phyloP scores from a whole-genome alignment of 2,888 invertebrate species.

The Volucella inanis region DNA sequence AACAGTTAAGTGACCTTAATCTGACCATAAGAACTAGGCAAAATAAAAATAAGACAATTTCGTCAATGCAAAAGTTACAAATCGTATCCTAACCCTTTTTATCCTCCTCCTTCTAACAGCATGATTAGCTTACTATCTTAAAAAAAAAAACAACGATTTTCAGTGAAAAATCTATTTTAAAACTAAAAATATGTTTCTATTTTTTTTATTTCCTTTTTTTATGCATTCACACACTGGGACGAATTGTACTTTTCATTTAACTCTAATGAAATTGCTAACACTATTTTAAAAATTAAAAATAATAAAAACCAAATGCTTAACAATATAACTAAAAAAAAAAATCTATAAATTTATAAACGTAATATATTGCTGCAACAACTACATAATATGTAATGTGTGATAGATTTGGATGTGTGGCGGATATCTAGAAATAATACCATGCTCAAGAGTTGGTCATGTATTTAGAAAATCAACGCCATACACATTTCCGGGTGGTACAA shows the following conservation, averaged over 20 bases:
- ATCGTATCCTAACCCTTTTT: conserved; percentile 20
- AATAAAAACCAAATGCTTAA: conserved; percentile 40
- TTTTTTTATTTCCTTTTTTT: conserved; percentile 71
- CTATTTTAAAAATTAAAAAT: conserved; percentile 32
- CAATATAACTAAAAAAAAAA: conserved; percentile 42
- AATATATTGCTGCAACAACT: conserved; percentile 49
- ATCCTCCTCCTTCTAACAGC: conserved; percentile 52
- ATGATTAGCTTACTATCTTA: conserved; percentile 51
- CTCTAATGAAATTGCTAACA: conserved; percentile 65
- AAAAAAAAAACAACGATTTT: conserved; percentile 12
- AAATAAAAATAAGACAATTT: background rate
- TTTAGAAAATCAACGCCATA: conserved; percentile 99
- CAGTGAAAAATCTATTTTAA: conserved; percentile 36
- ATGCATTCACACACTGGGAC: conserved; percentile 68
- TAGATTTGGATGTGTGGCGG: conserved; percentile 99
- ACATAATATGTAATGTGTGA: conserved; percentile 40
- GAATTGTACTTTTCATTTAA: conserved; percentile 65
- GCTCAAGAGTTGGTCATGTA: conserved; percentile 97
- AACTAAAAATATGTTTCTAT: conserved; percentile 67
- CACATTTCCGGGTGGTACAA: conserved; percentile 98
- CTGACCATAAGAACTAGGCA: no score
- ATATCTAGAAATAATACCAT: conserved; percentile 95
- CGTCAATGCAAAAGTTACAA: conserved; percentile 55
- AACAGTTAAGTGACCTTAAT: no score
- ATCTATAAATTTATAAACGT: conserved; percentile 43